phyloP scores from a whole-genome alignment of 2,113 vertebrate genomes.

The Eretmochelys imbricata region DNA sequence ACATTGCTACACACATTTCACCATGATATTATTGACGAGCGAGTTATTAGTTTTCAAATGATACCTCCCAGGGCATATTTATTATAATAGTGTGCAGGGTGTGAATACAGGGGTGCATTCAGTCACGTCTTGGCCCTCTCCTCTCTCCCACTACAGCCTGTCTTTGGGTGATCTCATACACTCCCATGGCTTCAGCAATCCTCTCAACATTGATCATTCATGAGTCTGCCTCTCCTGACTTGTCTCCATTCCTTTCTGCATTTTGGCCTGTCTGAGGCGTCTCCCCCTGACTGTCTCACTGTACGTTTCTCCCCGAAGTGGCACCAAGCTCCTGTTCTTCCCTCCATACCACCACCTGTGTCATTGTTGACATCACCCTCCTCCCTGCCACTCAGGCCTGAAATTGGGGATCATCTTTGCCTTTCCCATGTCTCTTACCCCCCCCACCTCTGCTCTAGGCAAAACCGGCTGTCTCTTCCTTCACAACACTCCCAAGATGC shows the following conservation, averaged over 20 bases:
- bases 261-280: background rate
- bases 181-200: background rate
- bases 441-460: background rate
- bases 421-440: background rate
- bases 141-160: background rate
- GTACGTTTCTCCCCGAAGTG: background rate
- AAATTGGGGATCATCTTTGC: background rate
- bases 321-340: background rate
- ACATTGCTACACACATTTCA: too few species aligned
- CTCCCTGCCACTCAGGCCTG: too few species aligned
- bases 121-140: too few species aligned
- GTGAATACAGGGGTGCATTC: too few species aligned
- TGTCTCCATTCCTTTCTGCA: background rate
- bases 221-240: too few species aligned
- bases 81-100: too few species aligned
- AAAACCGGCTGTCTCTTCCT: background rate
- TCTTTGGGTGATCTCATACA: background rate
- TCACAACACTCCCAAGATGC: background rate
- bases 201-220: background rate
- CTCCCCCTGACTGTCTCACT: background rate
- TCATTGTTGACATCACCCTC: background rate
- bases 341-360: background rate
- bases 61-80: too few species aligned
- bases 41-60: too few species aligned
- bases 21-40: too few species aligned